Evolutionary conservation across 2,888 invertebrate genomes (phyloP).

Genomic region (Meteorus colon): DNA sequence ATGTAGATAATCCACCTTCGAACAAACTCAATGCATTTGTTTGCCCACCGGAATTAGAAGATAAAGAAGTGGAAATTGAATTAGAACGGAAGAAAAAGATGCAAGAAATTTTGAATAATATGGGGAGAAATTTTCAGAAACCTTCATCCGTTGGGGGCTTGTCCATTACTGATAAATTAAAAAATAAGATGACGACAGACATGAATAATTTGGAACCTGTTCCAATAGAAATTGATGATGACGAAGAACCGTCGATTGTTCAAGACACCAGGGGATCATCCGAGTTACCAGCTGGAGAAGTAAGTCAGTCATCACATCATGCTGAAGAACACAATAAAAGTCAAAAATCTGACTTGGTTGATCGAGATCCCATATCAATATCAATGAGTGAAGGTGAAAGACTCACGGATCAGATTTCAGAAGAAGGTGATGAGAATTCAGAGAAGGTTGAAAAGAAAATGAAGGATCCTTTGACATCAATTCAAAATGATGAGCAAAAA

Average conservation of each 20-base stretch:
- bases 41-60: conserved; percentile 70
- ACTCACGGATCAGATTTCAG: neutral
- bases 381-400: neutral
- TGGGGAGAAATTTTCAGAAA: conserved; percentile 63
- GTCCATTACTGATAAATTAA: conserved; percentile 68
- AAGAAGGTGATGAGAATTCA: neutral
- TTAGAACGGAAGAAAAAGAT: conserved; percentile 74
- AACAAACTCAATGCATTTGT: conserved; percentile 69
- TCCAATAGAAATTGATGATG: conserved; percentile 6
- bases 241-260: conserved; percentile 19
- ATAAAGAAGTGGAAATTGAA: conserved; percentile 74
- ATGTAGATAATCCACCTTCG: conserved; percentile 28
- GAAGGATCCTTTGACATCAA: conserved; percentile 58
- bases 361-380: neutral
- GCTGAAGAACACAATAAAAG: neutral
- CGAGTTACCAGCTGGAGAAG: neutral
- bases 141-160: conserved; percentile 61
- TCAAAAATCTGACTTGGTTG: neutral
- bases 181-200: conserved; percentile 66
- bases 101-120: conserved; percentile 73
- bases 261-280: conserved; percentile 28
- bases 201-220: neutral
- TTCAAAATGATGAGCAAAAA: conserved; percentile 49
- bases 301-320: neutral
- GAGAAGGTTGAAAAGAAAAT: conserved; percentile 50